Evolutionary conservation across 2,888 invertebrate species (phyloP).

Genomic region (Cylindroiulus punctatus): DNA sequence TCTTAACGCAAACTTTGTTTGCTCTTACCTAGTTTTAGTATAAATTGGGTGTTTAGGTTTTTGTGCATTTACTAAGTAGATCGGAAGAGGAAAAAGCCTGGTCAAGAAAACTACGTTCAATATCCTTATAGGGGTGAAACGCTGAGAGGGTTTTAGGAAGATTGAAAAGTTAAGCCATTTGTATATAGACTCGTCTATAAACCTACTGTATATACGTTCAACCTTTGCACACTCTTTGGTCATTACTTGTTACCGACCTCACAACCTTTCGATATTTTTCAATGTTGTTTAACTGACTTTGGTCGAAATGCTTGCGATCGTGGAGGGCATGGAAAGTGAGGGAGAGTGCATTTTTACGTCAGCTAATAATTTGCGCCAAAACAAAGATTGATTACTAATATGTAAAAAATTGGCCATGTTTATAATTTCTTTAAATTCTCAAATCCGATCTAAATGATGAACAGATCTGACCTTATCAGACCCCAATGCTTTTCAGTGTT

Average conservation of each 20-base stretch:
- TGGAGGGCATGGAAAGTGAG: not conserved
- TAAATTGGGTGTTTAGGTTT: slow-evolving; percentile 18
- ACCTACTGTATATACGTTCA: not conserved
- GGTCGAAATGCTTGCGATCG: no score
- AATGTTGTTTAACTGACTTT: not conserved
- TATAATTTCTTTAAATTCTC: no score
- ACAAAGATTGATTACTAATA: no score
- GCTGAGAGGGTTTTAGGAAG: slow-evolving; percentile 18
- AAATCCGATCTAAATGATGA: no score
- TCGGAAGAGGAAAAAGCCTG: slow-evolving; percentile 7
- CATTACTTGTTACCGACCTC: slow-evolving; percentile 10
- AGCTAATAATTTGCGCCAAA: no score
- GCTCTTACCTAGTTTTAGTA: slow-evolving; percentile 18
- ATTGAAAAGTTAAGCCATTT: slow-evolving; percentile 18
- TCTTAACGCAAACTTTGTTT: not conserved
- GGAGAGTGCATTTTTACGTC: no score
- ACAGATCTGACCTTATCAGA: not conserved
- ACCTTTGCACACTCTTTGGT: not conserved
- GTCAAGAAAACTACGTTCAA: slow-evolving; percentile 18
- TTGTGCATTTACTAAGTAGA: slow-evolving; percentile 18
- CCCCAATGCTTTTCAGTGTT: not conserved
- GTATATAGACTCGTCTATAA: not conserved
- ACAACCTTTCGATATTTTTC: slow-evolving; percentile 2
- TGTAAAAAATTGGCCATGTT: no score
- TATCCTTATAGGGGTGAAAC: slow-evolving; percentile 10